Percentiles rank a stretch among this genome's conserved stretches.
These are phyloP conservation scores for Epistrophe grossulariae DNA, from an alignment of 2,888 invertebrate genomes.

Conservation along the genomic window DNA sequence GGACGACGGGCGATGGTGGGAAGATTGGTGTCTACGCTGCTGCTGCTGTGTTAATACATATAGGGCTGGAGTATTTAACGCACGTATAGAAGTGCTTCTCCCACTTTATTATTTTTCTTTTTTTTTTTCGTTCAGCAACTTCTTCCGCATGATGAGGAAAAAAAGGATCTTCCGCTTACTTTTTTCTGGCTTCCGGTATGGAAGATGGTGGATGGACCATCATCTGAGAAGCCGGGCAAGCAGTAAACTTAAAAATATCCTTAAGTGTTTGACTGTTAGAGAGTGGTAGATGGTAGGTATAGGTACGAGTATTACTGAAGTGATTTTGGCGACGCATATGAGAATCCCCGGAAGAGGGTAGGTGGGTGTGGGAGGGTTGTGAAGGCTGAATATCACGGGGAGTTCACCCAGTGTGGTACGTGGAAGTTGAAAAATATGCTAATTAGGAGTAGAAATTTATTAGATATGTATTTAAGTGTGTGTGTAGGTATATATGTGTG, in stretches of 20 bases:
- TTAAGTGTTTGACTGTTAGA: constrained; percentile 74
- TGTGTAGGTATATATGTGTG: constrained; percentile 14
- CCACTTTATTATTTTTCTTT: neutral
- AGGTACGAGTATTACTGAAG: constrained; percentile 70
- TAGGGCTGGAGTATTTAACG: constrained; percentile 70
- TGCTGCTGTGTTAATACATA: constrained; percentile 54
- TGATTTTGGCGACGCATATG: constrained; percentile 72
- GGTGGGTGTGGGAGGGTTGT: neutral
- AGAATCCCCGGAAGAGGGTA: constrained; percentile 20
- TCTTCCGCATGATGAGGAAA: constrained; percentile 45
- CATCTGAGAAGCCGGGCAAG: constrained; percentile 44
- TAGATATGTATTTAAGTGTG: constrained; percentile 31
- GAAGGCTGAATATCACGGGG: neutral
- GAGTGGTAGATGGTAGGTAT: constrained; percentile 69
- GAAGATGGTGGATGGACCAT: constrained; percentile 54
- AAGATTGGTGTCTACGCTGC: constrained; percentile 61
- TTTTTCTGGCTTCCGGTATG: constrained; percentile 63
- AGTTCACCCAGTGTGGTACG: constrained; percentile 58
- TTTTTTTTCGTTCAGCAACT: constrained; percentile 11
- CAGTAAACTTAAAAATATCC: constrained; percentile 71
- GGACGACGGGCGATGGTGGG: constrained; percentile 21
- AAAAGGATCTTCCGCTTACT: constrained; percentile 67
- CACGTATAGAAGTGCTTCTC: constrained; percentile 73
- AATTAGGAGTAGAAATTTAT: constrained; percentile 74
- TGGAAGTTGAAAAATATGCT: constrained; percentile 74